These are phyloP conservation scores for Hafferia zeledoni DNA, from an alignment of 2,797 vertebrate genomes.

Conservation along the genomic window DNA sequence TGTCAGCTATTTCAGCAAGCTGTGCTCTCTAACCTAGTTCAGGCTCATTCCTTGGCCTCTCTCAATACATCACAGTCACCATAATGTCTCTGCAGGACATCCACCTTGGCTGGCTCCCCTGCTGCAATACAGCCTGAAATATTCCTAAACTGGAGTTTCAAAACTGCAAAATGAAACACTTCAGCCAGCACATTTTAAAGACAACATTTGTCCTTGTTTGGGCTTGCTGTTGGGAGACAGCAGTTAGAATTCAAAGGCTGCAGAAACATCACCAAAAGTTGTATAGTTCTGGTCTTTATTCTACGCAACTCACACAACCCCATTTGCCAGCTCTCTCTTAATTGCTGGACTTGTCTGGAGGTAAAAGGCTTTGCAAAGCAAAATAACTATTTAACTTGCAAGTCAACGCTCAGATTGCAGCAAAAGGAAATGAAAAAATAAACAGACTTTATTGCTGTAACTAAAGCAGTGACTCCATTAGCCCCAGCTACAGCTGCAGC, in stretches of 20 bases:
- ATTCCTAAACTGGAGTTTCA: constrained; percentile 18
- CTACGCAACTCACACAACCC: not conserved
- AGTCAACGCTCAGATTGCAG: constrained; percentile 41
- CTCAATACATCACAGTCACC: constrained; percentile 44
- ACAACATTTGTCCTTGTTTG: constrained; percentile 37
- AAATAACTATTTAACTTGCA: constrained; percentile 67
- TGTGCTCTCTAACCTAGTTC: constrained; percentile 49
- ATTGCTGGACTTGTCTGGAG: constrained; percentile 41
- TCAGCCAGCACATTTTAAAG: constrained; percentile 38
- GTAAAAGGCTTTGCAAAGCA: constrained; percentile 42
- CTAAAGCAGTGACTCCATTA: not conserved
- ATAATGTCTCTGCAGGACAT: constrained; percentile 5
- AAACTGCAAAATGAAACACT: constrained; percentile 23
- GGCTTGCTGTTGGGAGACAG: not conserved
- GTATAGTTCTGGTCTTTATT: constrained; percentile 9
- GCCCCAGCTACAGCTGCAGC: not conserved
- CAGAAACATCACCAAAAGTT: constrained; percentile 17
- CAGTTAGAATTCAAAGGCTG: not conserved
- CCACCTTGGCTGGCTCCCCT: constrained; percentile 38
- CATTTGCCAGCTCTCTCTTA: constrained; percentile 44
- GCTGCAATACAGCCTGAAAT: constrained; percentile 33
- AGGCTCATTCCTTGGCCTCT: constrained; percentile 26
- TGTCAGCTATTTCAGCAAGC: constrained; percentile 37
- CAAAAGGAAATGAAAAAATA: constrained; percentile 51
- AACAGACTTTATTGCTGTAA: constrained; percentile 27